A percentile compares a stretch with the other conserved stretches of the same genome.
Evolutionary conservation across 2,888 invertebrate genomes (phyloP).

Genomic region (Anthophora plumipes): DNA sequence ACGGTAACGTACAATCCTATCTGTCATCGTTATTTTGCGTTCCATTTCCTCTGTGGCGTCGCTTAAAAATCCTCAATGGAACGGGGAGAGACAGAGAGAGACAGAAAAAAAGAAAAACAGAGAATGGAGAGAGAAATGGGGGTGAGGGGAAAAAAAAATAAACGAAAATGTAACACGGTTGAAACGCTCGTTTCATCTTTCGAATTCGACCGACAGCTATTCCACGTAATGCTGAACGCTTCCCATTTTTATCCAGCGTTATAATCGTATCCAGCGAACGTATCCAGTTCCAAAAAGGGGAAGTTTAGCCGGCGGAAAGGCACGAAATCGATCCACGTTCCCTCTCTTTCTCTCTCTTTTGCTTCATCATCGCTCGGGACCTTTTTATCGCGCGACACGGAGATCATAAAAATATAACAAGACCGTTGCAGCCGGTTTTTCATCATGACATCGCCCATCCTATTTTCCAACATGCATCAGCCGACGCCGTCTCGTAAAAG

Average conservation of each 20-base stretch:
- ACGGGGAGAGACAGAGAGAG: not conserved
- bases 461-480: conserved; percentile 43
- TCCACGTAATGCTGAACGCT: not conserved
- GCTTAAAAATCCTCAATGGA: not conserved
- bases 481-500: conserved; percentile 29
- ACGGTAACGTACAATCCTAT: conserved; percentile 18
- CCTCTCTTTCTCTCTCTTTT: conserved; percentile 8
- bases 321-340: conserved; percentile 37
- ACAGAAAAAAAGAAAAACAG: not conserved
- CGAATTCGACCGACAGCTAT: conserved; percentile 1
- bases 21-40: conserved; percentile 31
- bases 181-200: not conserved
- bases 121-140: no score
- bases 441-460: conserved; percentile 45
- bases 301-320: not conserved
- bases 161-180: not conserved
- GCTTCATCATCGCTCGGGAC: conserved; percentile 36
- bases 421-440: conserved; percentile 42
- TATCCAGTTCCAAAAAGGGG: not conserved
- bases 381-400: conserved; percentile 38
- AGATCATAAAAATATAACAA: conserved; percentile 60
- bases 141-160: no score
- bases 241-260: not conserved
- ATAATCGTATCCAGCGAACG: conserved; percentile 7
- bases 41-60: not conserved